phyloP scores from a whole-genome alignment of 2,888 invertebrate species.

The Lasioglossum vierecki region DNA sequence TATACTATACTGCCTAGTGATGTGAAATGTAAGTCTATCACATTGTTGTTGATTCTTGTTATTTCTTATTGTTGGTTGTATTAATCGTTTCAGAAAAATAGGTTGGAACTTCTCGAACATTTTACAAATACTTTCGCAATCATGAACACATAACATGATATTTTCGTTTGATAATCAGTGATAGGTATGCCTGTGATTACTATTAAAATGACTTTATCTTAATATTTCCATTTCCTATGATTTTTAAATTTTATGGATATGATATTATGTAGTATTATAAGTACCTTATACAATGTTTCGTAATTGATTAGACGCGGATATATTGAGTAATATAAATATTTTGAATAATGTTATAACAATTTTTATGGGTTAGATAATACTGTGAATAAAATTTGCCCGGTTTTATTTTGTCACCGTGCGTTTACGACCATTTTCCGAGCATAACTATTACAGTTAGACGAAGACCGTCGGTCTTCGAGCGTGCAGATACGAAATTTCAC shows the following conservation, averaged over 20 bases:
- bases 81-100: background rate
- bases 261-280: too few species aligned
- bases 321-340: too few species aligned
- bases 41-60: background rate
- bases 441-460: background rate
- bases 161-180: background rate
- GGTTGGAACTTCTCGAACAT: background rate
- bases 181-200: background rate
- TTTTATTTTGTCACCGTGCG: background rate
- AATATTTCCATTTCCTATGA: too few species aligned
- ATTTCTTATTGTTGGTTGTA: background rate
- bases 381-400: background rate
- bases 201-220: too few species aligned
- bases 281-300: too few species aligned
- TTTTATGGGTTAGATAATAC: background rate
- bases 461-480: background rate
- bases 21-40: background rate
- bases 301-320: too few species aligned
- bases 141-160: background rate
- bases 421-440: background rate
- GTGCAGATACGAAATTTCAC: constrained; percentile 34
- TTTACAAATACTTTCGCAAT: background rate
- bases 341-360: too few species aligned
- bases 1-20: background rate
- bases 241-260: too few species aligned